Conservation (phyloP, 2,797 vertebrate species). For the Bovichtus diacanthus region DNA sequence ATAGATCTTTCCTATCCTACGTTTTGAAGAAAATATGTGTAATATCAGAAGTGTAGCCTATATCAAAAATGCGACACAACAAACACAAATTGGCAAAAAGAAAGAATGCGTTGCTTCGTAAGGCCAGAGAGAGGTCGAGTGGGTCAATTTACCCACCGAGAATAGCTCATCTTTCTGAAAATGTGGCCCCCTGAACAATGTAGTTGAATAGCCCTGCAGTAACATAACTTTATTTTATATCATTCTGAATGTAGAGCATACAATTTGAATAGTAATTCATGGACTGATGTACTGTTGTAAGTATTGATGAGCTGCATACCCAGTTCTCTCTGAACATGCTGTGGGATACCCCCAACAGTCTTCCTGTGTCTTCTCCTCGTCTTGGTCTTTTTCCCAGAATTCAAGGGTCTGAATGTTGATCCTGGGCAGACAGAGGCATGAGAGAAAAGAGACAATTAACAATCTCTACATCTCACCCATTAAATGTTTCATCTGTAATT, state of each 20-base stretch:
- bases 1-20: no score
- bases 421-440: slow-evolving; percentile 51
- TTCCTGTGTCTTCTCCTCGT: slow-evolving; percentile 85
- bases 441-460: neutral
- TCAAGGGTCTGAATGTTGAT: slow-evolving; percentile 87
- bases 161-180: no score
- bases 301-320: slow-evolving; percentile 80
- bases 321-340: slow-evolving; percentile 93
- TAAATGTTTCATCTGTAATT: neutral
- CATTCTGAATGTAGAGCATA: neutral
- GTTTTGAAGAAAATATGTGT: no score
- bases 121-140: no score
- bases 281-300: neutral
- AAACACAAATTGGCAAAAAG: no score
- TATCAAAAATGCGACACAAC: no score
- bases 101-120: no score
- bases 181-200: no score
- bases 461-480: neutral
- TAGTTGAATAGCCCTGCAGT: no score
- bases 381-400: slow-evolving; percentile 80
- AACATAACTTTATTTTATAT: neutral
- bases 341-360: slow-evolving; percentile 90
- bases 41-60: no score
- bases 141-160: no score
- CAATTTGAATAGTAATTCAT: neutral